Percentiles rank a stretch among this genome's conserved stretches.
These are phyloP conservation scores for Imbricaverruca yamaguchii DNA, from an alignment of 2,888 invertebrate species.

Conservation along the genomic window DNA sequence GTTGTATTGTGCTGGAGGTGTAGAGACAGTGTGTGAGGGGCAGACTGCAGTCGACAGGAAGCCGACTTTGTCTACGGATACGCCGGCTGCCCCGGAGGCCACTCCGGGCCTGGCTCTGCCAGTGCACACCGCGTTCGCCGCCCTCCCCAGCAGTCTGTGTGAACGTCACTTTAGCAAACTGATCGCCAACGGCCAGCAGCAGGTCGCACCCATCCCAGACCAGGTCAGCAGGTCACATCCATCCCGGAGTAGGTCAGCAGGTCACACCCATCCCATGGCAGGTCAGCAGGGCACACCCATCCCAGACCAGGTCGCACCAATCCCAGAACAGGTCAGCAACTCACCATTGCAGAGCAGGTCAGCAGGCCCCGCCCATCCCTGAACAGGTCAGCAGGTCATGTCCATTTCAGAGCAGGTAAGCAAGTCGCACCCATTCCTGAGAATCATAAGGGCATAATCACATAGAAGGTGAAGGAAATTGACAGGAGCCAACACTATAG, in stretches of 20 bases:
- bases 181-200: background rate
- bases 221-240: background rate
- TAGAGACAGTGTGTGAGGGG: no score
- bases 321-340: background rate
- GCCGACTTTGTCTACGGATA: no score
- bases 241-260: background rate
- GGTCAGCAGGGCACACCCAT: background rate
- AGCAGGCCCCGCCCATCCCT: background rate
- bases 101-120: background rate
- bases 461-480: no score
- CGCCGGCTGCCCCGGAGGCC: background rate
- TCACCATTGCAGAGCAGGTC: background rate
- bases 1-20: no score
- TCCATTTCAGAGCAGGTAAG: no score
- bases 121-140: background rate
- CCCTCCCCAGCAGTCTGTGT: background rate
- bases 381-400: background rate
- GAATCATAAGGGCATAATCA: no score
- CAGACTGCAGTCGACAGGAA: no score
- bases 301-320: background rate
- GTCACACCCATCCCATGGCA: background rate
- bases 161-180: background rate
- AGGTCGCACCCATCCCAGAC: no score
- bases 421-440: no score
- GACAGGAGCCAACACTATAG: no score